Percentiles rank a stretch among this genome's conserved stretches.
These are phyloP conservation scores for Polypterus bichir DNA, from an alignment of 2,113 vertebrate genomes.

Conservation along the genomic window DNA sequence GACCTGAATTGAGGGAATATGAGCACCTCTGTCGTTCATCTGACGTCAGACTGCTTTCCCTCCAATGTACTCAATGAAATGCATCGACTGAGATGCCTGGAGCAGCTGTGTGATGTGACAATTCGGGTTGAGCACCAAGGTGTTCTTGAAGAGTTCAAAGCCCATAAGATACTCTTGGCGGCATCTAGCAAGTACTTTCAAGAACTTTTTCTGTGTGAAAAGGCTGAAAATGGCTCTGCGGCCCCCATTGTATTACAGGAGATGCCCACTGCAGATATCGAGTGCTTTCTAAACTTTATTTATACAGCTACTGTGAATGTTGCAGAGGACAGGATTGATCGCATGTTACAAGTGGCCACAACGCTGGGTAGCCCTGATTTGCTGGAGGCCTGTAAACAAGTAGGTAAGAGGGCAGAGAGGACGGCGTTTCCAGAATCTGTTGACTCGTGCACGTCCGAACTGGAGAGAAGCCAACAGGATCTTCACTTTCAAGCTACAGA, in stretches of 20 bases:
- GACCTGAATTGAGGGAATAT: slow-evolving; percentile 45
- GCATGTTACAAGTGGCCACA: slow-evolving; percentile 61
- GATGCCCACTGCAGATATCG: slow-evolving; percentile 58
- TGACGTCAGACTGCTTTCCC: slow-evolving; percentile 67
- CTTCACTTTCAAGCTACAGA: neutral
- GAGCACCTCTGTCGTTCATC: slow-evolving; percentile 58
- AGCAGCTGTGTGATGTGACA: slow-evolving; percentile 75
- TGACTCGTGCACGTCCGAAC: neutral
- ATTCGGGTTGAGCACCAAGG: slow-evolving; percentile 79
- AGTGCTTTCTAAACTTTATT: slow-evolving; percentile 78
- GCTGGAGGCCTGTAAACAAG: slow-evolving; percentile 58
- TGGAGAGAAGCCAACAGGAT: neutral
- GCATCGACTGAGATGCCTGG: slow-evolving; percentile 67
- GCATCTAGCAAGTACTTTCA: slow-evolving; percentile 90
- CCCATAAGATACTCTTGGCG: slow-evolving; percentile 79
- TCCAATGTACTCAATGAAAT: slow-evolving; percentile 69
- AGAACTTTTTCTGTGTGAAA: slow-evolving; percentile 61
- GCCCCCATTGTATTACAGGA: slow-evolving; percentile 59
- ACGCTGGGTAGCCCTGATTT: slow-evolving; percentile 75
- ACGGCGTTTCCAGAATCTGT: slow-evolving; percentile 11
- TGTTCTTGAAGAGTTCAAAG: slow-evolving; percentile 65
- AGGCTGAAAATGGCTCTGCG: slow-evolving; percentile 29
- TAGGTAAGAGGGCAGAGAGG: slow-evolving; percentile 23
- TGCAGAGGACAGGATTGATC: slow-evolving; percentile 55
- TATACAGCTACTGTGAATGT: slow-evolving; percentile 77